Percentiles rank a stretch among this genome's conserved stretches.
These are phyloP conservation scores for Porites rus DNA, from an alignment of 92 coral and sea anemone genomes.

Conservation along the genomic window DNA sequence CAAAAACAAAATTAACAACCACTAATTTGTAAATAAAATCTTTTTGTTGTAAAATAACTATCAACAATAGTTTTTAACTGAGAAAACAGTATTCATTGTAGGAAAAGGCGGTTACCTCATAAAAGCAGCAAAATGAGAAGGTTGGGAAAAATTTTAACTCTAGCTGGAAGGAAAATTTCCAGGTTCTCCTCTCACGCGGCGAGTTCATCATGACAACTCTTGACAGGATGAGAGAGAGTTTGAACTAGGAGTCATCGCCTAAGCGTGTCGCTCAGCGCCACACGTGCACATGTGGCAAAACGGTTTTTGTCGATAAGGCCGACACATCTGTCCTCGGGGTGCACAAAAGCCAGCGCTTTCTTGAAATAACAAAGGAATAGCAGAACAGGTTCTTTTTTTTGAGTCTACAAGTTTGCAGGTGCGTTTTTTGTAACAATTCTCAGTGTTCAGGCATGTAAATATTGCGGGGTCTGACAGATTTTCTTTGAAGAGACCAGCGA, in stretches of 20 bases:
- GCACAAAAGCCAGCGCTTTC: conserved; percentile 11
- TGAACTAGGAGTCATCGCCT: not conserved
- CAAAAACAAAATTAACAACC: conserved; percentile 6
- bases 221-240: not conserved
- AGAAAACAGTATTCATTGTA: not conserved
- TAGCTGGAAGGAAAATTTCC: not conserved
- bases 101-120: not conserved
- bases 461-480: not conserved
- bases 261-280: not conserved
- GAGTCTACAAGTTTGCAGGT: not conserved
- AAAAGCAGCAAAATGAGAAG: not conserved
- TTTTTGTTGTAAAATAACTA: not conserved
- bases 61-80: not conserved
- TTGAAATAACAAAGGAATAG: not conserved
- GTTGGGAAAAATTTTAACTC: not conserved
- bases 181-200: not conserved
- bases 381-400: not conserved
- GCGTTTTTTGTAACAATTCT: conserved; percentile 2
- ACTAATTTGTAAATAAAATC: not conserved
- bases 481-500: not conserved
- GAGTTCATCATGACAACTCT: not conserved
- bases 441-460: conserved; percentile 27
- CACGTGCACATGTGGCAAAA: conserved; percentile 17
- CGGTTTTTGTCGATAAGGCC: not conserved
- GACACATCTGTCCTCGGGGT: conserved; percentile 32